Evolutionary conservation across 2,797 vertebrate species (phyloP), one percentile per base, ranked within the genome.

Genomic region (Lateolabrax maculatus): DNA sequence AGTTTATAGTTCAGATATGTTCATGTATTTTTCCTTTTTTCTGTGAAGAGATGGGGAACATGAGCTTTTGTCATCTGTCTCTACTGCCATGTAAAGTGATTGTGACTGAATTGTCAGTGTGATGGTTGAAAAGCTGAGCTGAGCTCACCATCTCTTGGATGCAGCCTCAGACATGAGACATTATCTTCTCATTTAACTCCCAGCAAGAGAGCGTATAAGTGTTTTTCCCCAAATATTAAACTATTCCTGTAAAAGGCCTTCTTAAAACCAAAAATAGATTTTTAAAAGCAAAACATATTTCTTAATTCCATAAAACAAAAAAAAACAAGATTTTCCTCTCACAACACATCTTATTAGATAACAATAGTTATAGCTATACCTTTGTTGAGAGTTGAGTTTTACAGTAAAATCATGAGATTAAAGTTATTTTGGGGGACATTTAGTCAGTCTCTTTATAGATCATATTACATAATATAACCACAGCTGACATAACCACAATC

Each of bases 391-490:
- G 31, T 39, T 19, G 2, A 16, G 1, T 48, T 48, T 53, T 44
- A 25, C 3, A 48, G 1, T 16, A 34, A 78, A 69, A 61, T 9
- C 21, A 27, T 51, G 48, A 31, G 13, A 49, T 41, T n/a, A 29
- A 6, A 49, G 23, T 62, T 63, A n/a, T 78, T 77, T 81, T 64
- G 9, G 19, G 53, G 49, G 23, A 66, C 36, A 60, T 69, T 67
- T 25, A 49, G 71, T 58, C 39, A 4, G 19, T 65, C 57, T 73
- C 66, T 79, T 83, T 75, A 12, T 52, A 66, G 27, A 70, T 52
- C 49, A 18, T 27, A 80, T 93, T 91, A 88, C 65, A 75, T 88
- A 90, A 88, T 61, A 37, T 65, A 71, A 68, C 76, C 68, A 71
- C 77, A 84, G 84, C 78, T 86, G 85, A 87, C 71, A 79, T 67